These are phyloP conservation scores for Rhipidura dahli DNA, from an alignment of 2,113 vertebrate genomes.

Conservation along the genomic window DNA sequence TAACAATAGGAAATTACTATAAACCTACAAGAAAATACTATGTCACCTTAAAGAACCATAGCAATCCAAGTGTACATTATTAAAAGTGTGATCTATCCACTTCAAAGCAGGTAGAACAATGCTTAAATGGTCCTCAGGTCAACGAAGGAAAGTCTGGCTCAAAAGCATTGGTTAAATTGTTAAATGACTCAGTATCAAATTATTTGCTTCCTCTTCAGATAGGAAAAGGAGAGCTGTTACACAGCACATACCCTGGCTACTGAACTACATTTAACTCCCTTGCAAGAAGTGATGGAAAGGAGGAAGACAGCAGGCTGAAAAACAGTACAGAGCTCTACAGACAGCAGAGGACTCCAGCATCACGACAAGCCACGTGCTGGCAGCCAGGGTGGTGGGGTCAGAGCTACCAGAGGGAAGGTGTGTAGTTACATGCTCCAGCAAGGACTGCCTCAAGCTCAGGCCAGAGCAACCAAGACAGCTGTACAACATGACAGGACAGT, in stretches of 20 bases:
- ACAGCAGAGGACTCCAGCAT: not conserved
- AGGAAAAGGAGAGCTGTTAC: not conserved
- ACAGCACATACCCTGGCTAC: not conserved
- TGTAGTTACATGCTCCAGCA: not conserved
- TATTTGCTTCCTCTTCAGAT: fast-evolving
- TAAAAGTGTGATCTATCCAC: not conserved
- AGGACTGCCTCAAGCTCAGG: not conserved
- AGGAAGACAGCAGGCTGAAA: not conserved
- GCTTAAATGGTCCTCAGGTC: not conserved
- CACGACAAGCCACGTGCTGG: fast-evolving
- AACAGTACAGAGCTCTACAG: not conserved
- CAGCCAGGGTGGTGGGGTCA: no score
- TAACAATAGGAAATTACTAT: not conserved
- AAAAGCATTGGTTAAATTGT: not conserved
- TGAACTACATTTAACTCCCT: not conserved
- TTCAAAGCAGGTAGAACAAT: not conserved
- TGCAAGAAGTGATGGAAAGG: not conserved
- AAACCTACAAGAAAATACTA: not conserved
- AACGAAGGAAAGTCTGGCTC: not conserved
- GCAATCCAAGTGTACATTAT: not conserved
- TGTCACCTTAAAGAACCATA: not conserved
- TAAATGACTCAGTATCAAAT: not conserved
- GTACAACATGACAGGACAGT: not conserved
- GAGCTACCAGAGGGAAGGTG: not conserved
- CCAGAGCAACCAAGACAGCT: not conserved